A percentile compares a stretch with the other conserved stretches of the same genome.
These are phyloP conservation scores for Lanistes nyassanus DNA, from an alignment of 1,140 invertebrate genomes.

Conservation along the genomic window DNA sequence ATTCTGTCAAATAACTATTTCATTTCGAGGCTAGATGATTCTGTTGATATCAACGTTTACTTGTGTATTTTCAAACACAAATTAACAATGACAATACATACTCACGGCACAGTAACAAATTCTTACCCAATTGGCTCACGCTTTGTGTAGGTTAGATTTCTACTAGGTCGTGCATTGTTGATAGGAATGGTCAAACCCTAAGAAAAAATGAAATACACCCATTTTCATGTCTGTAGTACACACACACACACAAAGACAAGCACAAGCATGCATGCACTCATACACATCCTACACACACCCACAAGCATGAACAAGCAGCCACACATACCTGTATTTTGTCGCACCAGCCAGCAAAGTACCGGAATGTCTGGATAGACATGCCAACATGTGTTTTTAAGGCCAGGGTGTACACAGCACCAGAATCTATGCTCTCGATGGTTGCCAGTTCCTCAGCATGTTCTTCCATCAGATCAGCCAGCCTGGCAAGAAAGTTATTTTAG, in stretches of 20 bases:
- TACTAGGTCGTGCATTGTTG: constrained; percentile 85
- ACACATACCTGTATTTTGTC: constrained; percentile 81
- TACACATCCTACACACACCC: neutral
- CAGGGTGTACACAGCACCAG: constrained; percentile 94
- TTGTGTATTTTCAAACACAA: too few species aligned
- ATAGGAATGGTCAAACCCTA: constrained; percentile 73
- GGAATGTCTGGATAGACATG: constrained; percentile 65
- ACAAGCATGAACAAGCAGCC: neutral
- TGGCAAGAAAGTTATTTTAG: constrained; percentile 56
- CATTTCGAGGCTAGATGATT: too few species aligned
- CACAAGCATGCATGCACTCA: neutral
- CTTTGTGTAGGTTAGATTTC: constrained; percentile 87
- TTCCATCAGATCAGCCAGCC: constrained; percentile 93
- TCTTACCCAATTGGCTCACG: constrained; percentile 86
- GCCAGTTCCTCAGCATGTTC: constrained; percentile 92
- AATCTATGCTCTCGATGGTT: constrained; percentile 91
- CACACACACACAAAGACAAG: neutral
- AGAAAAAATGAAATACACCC: neutral
- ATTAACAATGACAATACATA: neutral
- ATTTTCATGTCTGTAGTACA: neutral
- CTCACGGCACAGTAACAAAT: neutral
- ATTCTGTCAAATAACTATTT: too few species aligned
- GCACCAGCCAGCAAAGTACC: constrained; percentile 90
- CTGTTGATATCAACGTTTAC: too few species aligned
- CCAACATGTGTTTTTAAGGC: constrained; percentile 86